Evolutionary conservation across 2,888 invertebrate species (phyloP).

Genomic region (Strigamia transsilvanica): DNA sequence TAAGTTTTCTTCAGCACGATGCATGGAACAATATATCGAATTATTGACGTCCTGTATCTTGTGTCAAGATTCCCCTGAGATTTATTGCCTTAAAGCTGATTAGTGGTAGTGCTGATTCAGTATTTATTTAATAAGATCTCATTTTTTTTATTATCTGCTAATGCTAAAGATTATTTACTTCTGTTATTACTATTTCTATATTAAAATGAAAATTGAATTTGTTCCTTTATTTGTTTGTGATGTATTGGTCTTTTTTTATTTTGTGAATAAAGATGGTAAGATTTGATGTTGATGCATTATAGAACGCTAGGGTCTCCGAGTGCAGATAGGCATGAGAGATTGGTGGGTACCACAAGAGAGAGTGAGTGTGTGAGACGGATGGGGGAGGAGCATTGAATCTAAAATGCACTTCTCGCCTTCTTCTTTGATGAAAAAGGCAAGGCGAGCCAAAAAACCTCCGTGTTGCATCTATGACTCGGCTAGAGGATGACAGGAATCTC

Average conservation of each 20-base stretch:
- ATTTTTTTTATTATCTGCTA: neutral
- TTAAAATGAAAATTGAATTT: neutral
- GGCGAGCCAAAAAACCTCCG: constrained; percentile 42
- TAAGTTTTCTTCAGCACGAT: constrained; percentile 10
- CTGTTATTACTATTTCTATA: neutral
- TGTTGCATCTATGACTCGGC: constrained; percentile 37
- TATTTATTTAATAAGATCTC: neutral
- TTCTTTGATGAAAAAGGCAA: constrained; percentile 19
- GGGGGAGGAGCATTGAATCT: constrained; percentile 27
- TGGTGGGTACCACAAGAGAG: constrained; percentile 42
- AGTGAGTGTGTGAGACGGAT: constrained; percentile 38
- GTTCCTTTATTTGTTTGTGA: neutral
- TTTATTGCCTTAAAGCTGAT: constrained; percentile 45
- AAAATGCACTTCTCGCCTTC: constrained; percentile 48
- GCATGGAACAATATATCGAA: constrained; percentile 44
- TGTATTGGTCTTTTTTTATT: constrained; percentile 3
- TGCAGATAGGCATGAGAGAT: constrained; percentile 49
- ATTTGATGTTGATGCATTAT: constrained; percentile 44
- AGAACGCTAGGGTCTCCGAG: constrained; percentile 41
- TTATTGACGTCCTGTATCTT: constrained; percentile 34
- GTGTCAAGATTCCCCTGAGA: neutral
- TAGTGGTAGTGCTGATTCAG: neutral
- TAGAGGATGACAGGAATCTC: constrained; percentile 41
- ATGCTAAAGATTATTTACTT: neutral
- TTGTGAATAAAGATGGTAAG: constrained; percentile 24